Conservation (phyloP, 2,888 invertebrate species). For the Megalurothrips usitatus region DNA sequence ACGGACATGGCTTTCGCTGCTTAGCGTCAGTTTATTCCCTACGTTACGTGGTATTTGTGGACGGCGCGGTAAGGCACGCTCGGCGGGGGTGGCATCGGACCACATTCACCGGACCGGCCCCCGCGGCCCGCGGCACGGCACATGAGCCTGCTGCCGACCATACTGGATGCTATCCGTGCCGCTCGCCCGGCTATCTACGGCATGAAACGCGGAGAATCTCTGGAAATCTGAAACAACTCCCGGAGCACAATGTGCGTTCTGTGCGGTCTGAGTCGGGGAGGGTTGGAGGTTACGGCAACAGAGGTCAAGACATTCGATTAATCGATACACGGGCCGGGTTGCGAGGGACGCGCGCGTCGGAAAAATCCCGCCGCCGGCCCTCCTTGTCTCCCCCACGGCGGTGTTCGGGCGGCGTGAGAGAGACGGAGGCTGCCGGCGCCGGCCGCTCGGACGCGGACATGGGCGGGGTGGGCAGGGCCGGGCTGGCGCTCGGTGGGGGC, state of each 20-base stretch:
- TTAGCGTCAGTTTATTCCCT: no score
- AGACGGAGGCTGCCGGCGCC: not conserved
- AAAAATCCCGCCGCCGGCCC: not conserved
- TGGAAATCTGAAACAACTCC: conserved; percentile 25
- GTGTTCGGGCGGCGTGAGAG: not conserved
- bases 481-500: no score
- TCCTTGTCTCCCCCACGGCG: not conserved
- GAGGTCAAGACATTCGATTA: not conserved
- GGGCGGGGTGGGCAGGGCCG: no score
- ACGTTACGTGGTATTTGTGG: no score
- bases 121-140: no score
- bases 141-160: not conserved
- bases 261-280: conserved; percentile 9
- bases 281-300: conserved; percentile 12
- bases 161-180: not conserved
- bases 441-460: not conserved
- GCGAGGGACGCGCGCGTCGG: not conserved
- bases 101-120: no score
- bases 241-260: conserved; percentile 21
- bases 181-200: not conserved
- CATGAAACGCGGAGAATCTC: conserved; percentile 2
- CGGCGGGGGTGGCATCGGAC: no score
- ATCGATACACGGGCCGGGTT: conserved; percentile 1
- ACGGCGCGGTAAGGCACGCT: no score
- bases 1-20: no score